Evolutionary conservation across 2,797 vertebrate genomes (phyloP).

Genomic region (Benthosema pterotum): DNA sequence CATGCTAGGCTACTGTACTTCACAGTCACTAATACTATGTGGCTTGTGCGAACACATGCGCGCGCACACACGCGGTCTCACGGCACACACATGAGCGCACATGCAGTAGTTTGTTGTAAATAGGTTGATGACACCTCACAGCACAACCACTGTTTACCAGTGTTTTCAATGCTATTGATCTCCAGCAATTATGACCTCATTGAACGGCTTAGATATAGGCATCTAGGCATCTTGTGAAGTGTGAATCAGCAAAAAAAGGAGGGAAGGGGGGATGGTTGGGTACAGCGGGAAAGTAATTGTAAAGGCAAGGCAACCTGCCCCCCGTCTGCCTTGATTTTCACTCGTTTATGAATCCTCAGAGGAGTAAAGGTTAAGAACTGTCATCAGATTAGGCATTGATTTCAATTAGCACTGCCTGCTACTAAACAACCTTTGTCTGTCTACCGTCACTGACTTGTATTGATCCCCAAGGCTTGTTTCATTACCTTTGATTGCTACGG

Average conservation of each 20-base stretch:
- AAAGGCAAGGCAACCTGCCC: conserved; percentile 12
- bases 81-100: too few species aligned
- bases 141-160: conserved; percentile 57
- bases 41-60: not conserved
- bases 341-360: conserved; percentile 74
- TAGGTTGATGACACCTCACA: conserved; percentile 33
- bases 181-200: conserved; percentile 52
- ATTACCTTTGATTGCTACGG: conserved; percentile 76
- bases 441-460: conserved; percentile 78
- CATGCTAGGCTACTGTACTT: conserved; percentile 3
- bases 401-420: conserved; percentile 81
- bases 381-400: conserved; percentile 87
- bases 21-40: not conserved
- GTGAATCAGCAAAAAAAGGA: conserved; percentile 74
- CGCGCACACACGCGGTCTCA: too few species aligned
- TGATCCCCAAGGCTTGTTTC: conserved; percentile 76
- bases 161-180: conserved; percentile 69
- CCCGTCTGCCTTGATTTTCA: conserved; percentile 51
- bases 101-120: conserved; percentile 32
- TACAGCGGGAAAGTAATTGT: conserved; percentile 61
- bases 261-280: conserved; percentile 20
- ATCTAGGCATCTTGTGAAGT: conserved; percentile 55
- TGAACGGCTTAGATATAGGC: conserved; percentile 56
- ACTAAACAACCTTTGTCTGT: conserved; percentile 84
- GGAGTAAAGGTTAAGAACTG: conserved; percentile 77